phyloP scores from a whole-genome alignment of 2,888 invertebrate genomes.

The Pelosia muscerda region DNA sequence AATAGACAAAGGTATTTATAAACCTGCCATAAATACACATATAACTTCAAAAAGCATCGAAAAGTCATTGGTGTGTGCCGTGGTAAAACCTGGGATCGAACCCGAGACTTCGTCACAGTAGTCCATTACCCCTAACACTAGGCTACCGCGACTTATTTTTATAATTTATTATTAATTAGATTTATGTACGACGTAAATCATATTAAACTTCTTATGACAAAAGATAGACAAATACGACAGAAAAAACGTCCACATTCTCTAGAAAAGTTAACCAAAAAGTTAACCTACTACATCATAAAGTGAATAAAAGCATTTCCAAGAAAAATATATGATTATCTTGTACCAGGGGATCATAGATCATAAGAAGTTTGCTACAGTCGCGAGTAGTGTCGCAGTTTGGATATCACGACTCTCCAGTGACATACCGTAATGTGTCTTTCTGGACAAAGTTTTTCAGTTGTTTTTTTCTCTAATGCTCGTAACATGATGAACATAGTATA shows the following conservation, averaged over 20 bases:
- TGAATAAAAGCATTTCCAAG: slow-evolving; percentile 41
- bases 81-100: no score
- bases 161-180: no score
- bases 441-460: slow-evolving; percentile 46
- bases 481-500: slow-evolving; percentile 1
- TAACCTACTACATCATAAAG: slow-evolving; percentile 36
- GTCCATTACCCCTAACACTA: no score
- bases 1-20: no score
- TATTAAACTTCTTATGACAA: background rate
- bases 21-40: no score
- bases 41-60: no score
- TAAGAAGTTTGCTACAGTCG: slow-evolving; percentile 50
- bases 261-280: slow-evolving; percentile 15
- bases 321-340: slow-evolving; percentile 47
- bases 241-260: background rate
- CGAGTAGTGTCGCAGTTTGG: slow-evolving; percentile 56
- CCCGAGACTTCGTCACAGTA: no score
- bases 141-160: no score
- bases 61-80: no score
- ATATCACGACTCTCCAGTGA: slow-evolving; percentile 59
- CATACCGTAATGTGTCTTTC: slow-evolving; percentile 55
- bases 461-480: slow-evolving; percentile 43
- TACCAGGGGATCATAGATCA: slow-evolving; percentile 59
- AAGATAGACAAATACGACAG: background rate
- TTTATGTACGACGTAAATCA: background rate